These are phyloP conservation scores for Leptura quadrifasciata DNA, from an alignment of 2,888 invertebrate species.

Conservation along the genomic window DNA sequence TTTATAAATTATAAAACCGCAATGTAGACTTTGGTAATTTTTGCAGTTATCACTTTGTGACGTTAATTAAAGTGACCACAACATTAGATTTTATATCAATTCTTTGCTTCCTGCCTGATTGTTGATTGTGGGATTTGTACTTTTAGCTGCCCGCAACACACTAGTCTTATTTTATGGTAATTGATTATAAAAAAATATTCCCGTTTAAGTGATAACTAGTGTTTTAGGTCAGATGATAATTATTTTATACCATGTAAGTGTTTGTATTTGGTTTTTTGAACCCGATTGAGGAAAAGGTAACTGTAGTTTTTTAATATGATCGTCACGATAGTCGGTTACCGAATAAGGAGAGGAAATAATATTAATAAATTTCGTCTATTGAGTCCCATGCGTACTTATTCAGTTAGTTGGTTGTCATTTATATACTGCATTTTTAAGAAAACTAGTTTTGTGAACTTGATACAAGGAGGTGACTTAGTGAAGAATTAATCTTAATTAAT, in stretches of 20 bases:
- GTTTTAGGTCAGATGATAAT: background rate
- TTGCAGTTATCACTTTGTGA: slow-evolving; percentile 44
- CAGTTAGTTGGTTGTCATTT: too few relatives aligned
- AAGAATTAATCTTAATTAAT: too few relatives aligned
- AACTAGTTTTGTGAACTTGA: too few relatives aligned
- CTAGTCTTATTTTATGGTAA: background rate
- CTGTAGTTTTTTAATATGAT: slow-evolving; percentile 51
- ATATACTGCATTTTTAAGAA: too few relatives aligned
- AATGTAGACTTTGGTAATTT: slow-evolving; percentile 37
- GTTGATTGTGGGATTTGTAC: slow-evolving; percentile 4
- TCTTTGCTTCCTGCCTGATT: slow-evolving; percentile 55
- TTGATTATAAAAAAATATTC: background rate
- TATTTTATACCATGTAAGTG: background rate
- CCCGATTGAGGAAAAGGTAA: slow-evolving; percentile 45
- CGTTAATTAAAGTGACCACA: slow-evolving; percentile 59
- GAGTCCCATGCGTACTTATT: background rate
- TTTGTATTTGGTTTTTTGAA: slow-evolving; percentile 51
- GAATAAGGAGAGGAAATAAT: slow-evolving; percentile 51
- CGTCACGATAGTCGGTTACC: slow-evolving; percentile 51
- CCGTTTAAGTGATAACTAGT: background rate
- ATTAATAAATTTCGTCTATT: background rate
- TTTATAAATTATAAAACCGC: slow-evolving; percentile 18
- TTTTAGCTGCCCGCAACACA: background rate
- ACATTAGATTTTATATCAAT: slow-evolving; percentile 57
- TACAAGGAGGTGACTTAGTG: too few relatives aligned